Base-by-base conservation (phyloP, 2,113 vertebrate genomes). In the Erpornis zantholeuca region DNA sequence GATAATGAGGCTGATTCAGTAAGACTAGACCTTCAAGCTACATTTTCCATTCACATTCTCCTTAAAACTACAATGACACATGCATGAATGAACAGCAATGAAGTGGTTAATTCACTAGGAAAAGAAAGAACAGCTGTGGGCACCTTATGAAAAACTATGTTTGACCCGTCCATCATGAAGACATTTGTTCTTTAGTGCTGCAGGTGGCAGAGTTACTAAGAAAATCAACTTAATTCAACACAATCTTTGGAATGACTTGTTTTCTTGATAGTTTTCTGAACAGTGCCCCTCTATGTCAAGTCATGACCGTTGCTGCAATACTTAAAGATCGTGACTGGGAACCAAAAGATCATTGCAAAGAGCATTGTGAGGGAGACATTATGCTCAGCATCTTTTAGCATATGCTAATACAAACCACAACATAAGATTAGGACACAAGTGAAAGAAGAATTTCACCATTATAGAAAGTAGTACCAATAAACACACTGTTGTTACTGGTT, bases 81-180 rank as follows among this genome's bases (percentile, higher is more conserved):
- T 95, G 92, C 92, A 95, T 96, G 94, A 97, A 69, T 94, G 94
- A 95, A 90, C 91, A 96, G 89, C 85, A 95, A 92, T 90, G 94
- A 95, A 95, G 91, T 96, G 82, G 90, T 96, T 96, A 95, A 95
- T 92, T 93, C 82, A 87, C 63, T n/a, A 83, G 89, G 86, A 91
- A 96, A 96, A 93, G 88, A 92, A 95, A 84, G 83, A 97, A 94
- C 95, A 97, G 95, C 96, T 97, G 96, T 93, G 76, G 44, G 77
- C 40, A 94, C 69, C 79, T 94, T 96, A 94, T 92, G 88, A 90
- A 97, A 95, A 97, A 84, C 75, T 57, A 78, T 83, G 88, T 91
- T 94, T 94, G 95, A 96, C 92, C 94, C 90, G 92, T 97, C 97
- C 96, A 94, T 97, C 95, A 93, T 8, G 76, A 69, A 86, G 84